These are phyloP conservation scores for Xestia ashworthii DNA, from an alignment of 2,888 invertebrate genomes.

Conservation along the genomic window DNA sequence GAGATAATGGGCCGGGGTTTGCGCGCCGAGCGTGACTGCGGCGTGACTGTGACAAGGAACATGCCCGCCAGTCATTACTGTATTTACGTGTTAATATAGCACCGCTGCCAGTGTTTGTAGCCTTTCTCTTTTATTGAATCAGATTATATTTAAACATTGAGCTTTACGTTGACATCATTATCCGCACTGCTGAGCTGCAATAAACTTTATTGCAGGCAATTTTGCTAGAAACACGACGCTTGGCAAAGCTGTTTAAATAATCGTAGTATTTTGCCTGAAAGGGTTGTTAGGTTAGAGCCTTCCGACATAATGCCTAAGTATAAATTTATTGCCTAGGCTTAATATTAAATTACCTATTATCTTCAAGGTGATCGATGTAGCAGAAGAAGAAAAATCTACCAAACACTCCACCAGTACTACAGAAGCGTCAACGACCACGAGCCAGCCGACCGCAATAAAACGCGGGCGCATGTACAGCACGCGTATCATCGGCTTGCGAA, in stretches of 20 bases:
- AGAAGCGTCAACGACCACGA: constrained; percentile 71
- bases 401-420: constrained; percentile 65
- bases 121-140: constrained; percentile 65
- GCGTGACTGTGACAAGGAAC: constrained; percentile 74
- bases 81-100: constrained; percentile 70
- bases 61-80: constrained; percentile 72
- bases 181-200: constrained; percentile 36
- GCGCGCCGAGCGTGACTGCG: constrained; percentile 77
- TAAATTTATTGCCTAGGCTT: neutral
- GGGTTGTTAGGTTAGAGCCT: neutral
- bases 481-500: constrained; percentile 93
- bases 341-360: neutral
- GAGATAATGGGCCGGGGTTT: constrained; percentile 80
- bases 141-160: constrained; percentile 51
- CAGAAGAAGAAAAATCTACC: constrained; percentile 77
- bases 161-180: constrained; percentile 53
- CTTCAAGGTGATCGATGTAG: constrained; percentile 82
- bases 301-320: neutral
- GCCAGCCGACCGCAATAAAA: constrained; percentile 66
- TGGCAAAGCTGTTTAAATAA: neutral
- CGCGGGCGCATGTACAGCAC: constrained; percentile 89
- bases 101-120: constrained; percentile 61
- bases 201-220: constrained; percentile 9
- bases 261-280: neutral
- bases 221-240: constrained; percentile 4